Percentiles rank a stretch among this genome's conserved stretches.
phyloP scores from a whole-genome alignment of 2,113 vertebrate genomes.

The Onychostruthus taczanowskii region DNA sequence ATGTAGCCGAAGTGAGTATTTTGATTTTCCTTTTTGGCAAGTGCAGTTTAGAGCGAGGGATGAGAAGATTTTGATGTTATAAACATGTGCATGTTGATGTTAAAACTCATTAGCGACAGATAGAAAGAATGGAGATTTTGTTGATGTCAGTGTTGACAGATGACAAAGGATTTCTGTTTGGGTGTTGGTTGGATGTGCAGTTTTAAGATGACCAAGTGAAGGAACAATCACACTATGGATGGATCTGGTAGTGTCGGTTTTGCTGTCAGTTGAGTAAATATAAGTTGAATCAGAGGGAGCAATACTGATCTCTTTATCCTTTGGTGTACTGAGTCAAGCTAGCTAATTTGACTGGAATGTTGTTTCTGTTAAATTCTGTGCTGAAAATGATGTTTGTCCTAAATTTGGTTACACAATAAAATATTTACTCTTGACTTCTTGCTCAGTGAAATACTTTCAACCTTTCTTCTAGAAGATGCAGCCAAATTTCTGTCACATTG shows the following conservation, averaged over 20 bases:
- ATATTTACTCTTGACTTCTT: constrained; percentile 38
- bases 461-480: constrained; percentile 25
- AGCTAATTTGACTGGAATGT: constrained; percentile 26
- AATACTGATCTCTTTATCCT: not conserved
- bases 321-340: not conserved
- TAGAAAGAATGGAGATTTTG: not conserved
- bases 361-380: constrained; percentile 41
- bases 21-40: not conserved
- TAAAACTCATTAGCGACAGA: not conserved
- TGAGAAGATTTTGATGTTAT: not conserved
- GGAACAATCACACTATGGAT: not conserved
- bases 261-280: constrained; percentile 6
- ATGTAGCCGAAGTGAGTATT: constrained; percentile 25
- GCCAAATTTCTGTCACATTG: constrained; percentile 33
- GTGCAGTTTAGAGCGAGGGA: not conserved
- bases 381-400: constrained; percentile 27
- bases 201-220: not conserved
- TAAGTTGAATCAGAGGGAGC: constrained; percentile 12
- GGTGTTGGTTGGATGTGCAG: constrained; percentile 18
- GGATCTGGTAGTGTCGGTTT: not conserved
- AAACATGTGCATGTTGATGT: not conserved
- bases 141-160: not conserved
- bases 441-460: constrained; percentile 43
- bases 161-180: not conserved
- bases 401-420: constrained; percentile 33